Percentiles rank a stretch among this genome's conserved stretches.
Evolutionary conservation across 2,797 vertebrate species (phyloP).

Genomic region (Semotilus atromaculatus): DNA sequence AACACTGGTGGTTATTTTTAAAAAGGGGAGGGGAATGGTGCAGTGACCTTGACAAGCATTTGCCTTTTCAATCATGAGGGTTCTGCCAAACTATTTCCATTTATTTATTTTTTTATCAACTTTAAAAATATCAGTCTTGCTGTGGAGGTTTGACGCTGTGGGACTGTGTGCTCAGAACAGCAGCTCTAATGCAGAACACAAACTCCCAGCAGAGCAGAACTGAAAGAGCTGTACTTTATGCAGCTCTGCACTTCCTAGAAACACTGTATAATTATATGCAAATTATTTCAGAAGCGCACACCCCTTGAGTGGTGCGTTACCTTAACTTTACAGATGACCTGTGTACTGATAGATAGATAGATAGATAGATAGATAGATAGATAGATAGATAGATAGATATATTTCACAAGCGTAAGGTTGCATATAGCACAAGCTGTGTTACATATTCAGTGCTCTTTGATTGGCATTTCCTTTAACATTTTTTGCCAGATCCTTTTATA

Average conservation of each 20-base stretch:
- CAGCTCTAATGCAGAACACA: constrained; percentile 29
- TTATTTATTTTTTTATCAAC: background rate
- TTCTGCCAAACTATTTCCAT: background rate
- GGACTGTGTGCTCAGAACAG: constrained; percentile 30
- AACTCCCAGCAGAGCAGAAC: constrained; percentile 18
- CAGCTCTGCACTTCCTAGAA: constrained; percentile 36
- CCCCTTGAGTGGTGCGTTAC: background rate
- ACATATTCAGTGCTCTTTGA: background rate
- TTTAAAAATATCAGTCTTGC: constrained; percentile 17
- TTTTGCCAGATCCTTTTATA: background rate
- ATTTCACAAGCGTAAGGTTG: too few species aligned
- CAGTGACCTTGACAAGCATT: constrained; percentile 6
- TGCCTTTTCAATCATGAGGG: background rate
- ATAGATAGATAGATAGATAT: background rate
- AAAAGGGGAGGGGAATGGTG: background rate
- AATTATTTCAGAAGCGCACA: background rate
- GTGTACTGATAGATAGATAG: background rate
- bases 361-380: background rate
- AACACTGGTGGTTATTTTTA: too few species aligned
- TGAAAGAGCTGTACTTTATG: constrained; percentile 28
- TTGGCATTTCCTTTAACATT: background rate
- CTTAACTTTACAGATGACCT: constrained; percentile 12
- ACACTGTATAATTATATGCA: constrained; percentile 29
- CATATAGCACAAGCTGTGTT: background rate
- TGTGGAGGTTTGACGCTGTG: background rate